Conservation (phyloP, 2,888 invertebrate species). For the Cephus runcator region DNA sequence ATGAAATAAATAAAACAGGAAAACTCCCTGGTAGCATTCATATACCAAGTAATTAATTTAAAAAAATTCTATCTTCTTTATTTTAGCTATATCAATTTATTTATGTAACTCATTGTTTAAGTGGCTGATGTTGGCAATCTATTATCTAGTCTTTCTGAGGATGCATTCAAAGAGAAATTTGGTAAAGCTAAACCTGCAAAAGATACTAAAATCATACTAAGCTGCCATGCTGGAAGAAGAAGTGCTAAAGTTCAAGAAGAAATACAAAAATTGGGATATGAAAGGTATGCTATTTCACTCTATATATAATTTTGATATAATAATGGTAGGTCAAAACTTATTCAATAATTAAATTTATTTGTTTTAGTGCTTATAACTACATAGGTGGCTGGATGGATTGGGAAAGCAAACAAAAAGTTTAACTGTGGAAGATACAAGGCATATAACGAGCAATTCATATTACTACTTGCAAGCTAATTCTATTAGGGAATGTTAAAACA, state of each 20-base stretch:
- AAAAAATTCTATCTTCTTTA: slow-evolving; percentile 7
- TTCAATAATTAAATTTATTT: slow-evolving; percentile 12
- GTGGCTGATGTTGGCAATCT: slow-evolving; percentile 68
- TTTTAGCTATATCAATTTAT: slow-evolving; percentile 7
- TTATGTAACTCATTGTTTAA: slow-evolving; percentile 39
- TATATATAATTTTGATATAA: not conserved
- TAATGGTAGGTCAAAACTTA: not conserved
- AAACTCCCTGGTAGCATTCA: slow-evolving; percentile 79
- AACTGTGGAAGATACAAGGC: not conserved
- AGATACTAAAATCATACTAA: slow-evolving; percentile 74
- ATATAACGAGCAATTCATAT: too few species aligned
- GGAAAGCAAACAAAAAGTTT: slow-evolving; percentile 59
- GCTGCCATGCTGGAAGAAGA: slow-evolving; percentile 76
- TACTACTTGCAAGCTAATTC: too few species aligned
- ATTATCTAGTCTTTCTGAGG: slow-evolving; percentile 65
- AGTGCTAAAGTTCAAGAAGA: slow-evolving; percentile 73
- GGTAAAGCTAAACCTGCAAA: slow-evolving; percentile 71
- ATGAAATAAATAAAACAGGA: slow-evolving; percentile 77
- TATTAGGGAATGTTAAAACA: too few species aligned
- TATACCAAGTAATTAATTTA: slow-evolving; percentile 76
- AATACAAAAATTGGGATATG: slow-evolving; percentile 70
- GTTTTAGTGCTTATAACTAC: slow-evolving; percentile 70
- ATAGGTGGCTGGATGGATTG: slow-evolving; percentile 72
- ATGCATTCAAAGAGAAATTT: slow-evolving; percentile 71
- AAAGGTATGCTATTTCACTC: slow-evolving; percentile 67